Conservation (phyloP, 2,113 vertebrate genomes). For the Bungarus multicinctus region DNA sequence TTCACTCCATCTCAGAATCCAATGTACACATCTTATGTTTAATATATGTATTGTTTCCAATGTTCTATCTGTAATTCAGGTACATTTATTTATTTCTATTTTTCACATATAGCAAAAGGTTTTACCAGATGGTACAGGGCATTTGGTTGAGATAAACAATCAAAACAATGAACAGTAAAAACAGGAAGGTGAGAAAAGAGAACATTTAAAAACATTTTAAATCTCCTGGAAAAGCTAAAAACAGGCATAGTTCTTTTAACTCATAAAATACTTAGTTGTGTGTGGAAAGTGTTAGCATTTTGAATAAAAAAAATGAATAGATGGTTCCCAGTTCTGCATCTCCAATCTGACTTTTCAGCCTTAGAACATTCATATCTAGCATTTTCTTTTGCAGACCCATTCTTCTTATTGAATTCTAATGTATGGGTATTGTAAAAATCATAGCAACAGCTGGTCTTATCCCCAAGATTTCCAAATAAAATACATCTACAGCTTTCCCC, state of each 20-base stretch:
- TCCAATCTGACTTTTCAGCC: neutral
- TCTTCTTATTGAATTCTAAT: neutral
- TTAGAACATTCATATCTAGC: neutral
- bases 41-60: neutral
- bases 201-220: neutral
- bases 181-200: neutral
- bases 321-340: neutral
- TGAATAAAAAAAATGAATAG: neutral
- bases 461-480: neutral
- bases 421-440: neutral
- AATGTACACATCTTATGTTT: neutral
- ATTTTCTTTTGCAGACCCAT: neutral
- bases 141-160: neutral
- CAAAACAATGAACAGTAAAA: neutral
- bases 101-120: neutral
- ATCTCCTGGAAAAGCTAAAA: neutral
- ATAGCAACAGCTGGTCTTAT: neutral
- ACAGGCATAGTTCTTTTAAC: no score
- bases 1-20: neutral
- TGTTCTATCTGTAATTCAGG: neutral
- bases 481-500: slow-evolving; percentile 6
- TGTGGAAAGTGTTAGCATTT: neutral
- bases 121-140: neutral
- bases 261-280: neutral
- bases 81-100: neutral